Percentiles rank a stretch among this genome's conserved stretches.
These are phyloP conservation scores for Oreochromis niloticus DNA, from an alignment of 2,113 vertebrate genomes.

Conservation along the genomic window DNA sequence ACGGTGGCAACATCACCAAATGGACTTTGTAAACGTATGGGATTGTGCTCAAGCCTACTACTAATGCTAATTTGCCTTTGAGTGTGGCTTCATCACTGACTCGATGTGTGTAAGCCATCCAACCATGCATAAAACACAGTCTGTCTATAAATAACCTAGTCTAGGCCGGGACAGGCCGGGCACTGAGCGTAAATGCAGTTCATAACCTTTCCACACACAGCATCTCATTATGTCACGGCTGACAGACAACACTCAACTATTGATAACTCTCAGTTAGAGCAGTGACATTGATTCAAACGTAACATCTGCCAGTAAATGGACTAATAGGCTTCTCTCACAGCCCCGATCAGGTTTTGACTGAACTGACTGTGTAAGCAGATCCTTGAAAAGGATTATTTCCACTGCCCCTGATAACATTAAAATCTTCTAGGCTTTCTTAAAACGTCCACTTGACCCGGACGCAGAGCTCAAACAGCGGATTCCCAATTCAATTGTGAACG, in stretches of 20 bases:
- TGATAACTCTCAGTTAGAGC: background rate
- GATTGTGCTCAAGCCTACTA: background rate
- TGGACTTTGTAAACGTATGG: background rate
- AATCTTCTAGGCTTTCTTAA: background rate
- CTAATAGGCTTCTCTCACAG: conserved; percentile 23
- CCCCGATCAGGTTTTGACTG: conserved; percentile 20
- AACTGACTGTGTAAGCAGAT: conserved; percentile 31
- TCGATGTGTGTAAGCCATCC: conserved; percentile 25
- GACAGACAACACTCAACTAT: conserved; percentile 4
- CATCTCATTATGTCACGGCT: conserved; percentile 29
- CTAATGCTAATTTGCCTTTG: conserved; percentile 1
- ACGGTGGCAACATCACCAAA: background rate
- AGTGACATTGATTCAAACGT: background rate
- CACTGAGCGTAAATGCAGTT: background rate
- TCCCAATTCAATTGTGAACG: conserved; percentile 12
- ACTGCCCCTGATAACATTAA: conserved; percentile 26
- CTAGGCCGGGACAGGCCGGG: background rate
- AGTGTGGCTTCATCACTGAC: background rate
- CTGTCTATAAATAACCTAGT: conserved; percentile 54
- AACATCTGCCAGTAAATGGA: conserved; percentile 7
- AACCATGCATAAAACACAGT: conserved; percentile 46
- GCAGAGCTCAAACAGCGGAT: background rate
- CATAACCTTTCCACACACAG: background rate
- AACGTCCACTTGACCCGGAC: conserved; percentile 1
- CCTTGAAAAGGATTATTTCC: background rate